Evolutionary conservation across 2,113 vertebrate genomes (phyloP).

Genomic region (Mixornis gularis): DNA sequence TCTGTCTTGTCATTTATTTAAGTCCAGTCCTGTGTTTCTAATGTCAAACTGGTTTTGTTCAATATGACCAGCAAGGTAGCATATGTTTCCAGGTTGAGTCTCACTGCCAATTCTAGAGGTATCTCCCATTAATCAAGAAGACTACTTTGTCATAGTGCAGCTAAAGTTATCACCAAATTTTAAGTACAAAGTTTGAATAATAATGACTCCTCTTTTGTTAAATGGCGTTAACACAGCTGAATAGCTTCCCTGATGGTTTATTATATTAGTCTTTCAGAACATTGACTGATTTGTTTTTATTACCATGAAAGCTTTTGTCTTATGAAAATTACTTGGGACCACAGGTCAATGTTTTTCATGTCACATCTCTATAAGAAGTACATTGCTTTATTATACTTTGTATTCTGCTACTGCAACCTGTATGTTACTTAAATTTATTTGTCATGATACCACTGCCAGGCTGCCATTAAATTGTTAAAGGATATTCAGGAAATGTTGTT

Average conservation of each 20-base stretch:
- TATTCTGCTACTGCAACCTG: constrained; percentile 23
- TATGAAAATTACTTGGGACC: constrained; percentile 51
- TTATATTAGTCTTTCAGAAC: constrained; percentile 46
- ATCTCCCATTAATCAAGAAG: constrained; percentile 35
- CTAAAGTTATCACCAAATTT: constrained; percentile 39
- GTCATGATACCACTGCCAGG: constrained; percentile 49
- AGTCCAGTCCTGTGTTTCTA: neutral
- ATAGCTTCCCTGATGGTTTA: constrained; percentile 24
- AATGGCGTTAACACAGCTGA: constrained; percentile 16
- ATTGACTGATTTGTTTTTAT: constrained; percentile 41
- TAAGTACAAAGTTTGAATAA: constrained; percentile 21
- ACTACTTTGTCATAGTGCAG: constrained; percentile 20
- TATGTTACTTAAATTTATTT: constrained; percentile 65
- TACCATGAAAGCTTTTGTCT: constrained; percentile 63
- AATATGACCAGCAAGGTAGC: neutral
- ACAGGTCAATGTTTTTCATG: constrained; percentile 54
- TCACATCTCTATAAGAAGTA: constrained; percentile 36
- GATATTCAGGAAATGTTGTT: constrained; percentile 7
- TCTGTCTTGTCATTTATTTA: neutral
- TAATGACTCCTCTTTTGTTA: neutral
- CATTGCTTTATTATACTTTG: constrained; percentile 32
- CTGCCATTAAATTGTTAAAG: constrained; percentile 52
- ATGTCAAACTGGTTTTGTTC: constrained; percentile 13
- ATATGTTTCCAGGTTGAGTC: neutral
- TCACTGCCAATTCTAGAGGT: neutral